These are phyloP conservation scores for Drosophila robusta DNA, from an alignment of 2,888 invertebrate species.

Conservation along the genomic window DNA sequence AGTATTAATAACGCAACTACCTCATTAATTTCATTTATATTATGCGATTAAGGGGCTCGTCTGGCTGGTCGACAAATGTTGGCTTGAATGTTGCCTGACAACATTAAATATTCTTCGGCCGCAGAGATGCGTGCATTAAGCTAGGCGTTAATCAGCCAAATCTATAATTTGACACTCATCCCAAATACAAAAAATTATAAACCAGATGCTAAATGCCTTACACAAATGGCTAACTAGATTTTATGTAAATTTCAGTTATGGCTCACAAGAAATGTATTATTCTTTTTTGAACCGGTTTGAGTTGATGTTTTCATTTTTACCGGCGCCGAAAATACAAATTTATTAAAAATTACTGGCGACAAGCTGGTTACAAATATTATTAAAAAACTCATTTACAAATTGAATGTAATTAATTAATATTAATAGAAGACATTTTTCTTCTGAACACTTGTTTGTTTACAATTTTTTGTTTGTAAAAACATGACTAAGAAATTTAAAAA, in stretches of 20 bases:
- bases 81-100: neutral
- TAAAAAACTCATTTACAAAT: constrained; percentile 39
- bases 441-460: constrained; percentile 2
- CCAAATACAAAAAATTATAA: constrained; percentile 20
- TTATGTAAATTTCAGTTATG: constrained; percentile 46
- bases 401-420: constrained; percentile 48
- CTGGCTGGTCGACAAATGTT: constrained; percentile 22
- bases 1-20: neutral
- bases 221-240: constrained; percentile 59
- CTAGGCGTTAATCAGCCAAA: constrained; percentile 43
- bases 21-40: neutral
- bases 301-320: constrained; percentile 38
- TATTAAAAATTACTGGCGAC: constrained; percentile 10
- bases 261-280: constrained; percentile 16
- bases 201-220: constrained; percentile 49
- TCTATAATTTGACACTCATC: constrained; percentile 41
- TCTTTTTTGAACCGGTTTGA: constrained; percentile 22
- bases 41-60: constrained; percentile 51
- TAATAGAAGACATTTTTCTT: constrained; percentile 6
- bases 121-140: constrained; percentile 8
- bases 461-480: constrained; percentile 6
- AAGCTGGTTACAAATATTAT: constrained; percentile 8
- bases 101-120: constrained; percentile 3
- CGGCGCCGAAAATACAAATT: constrained; percentile 10
- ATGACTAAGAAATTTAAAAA: constrained; percentile 16